Evolutionary conservation across 2,888 invertebrate species (phyloP).

Genomic region (Pasiphila rectangulata): DNA sequence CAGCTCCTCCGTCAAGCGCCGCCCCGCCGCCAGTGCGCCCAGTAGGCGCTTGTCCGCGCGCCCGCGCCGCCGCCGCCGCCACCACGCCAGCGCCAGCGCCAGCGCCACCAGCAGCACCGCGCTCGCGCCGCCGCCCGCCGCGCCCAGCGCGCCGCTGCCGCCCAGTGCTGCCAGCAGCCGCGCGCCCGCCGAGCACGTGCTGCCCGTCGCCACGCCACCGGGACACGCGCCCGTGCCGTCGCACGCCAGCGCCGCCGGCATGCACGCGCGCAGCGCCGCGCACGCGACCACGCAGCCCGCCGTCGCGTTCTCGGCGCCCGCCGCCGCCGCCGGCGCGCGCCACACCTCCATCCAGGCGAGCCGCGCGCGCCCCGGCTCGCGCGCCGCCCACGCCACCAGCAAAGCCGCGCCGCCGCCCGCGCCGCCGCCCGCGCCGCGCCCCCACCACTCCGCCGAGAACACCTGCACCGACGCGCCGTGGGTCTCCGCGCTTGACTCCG

Average conservation of each 20-base stretch:
- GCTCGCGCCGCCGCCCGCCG: slow-evolving; percentile 55
- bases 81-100: slow-evolving; percentile 76
- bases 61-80: slow-evolving; percentile 71
- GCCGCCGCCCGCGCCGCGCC: slow-evolving; percentile 58
- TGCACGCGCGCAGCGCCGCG: slow-evolving; percentile 88
- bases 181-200: slow-evolving; percentile 80
- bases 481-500: slow-evolving; percentile 77
- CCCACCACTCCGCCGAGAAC: slow-evolving; percentile 89
- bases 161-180: slow-evolving; percentile 76
- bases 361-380: slow-evolving; percentile 89
- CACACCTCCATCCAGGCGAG: slow-evolving; percentile 85
- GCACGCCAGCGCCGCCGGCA: slow-evolving; percentile 87
- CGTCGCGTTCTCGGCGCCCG: slow-evolving; percentile 45
- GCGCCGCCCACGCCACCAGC: slow-evolving; percentile 91
- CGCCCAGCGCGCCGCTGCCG: slow-evolving; percentile 84
- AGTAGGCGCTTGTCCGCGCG: slow-evolving; percentile 81
- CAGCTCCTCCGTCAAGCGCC: slow-evolving; percentile 85
- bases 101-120: slow-evolving; percentile 70
- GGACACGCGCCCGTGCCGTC: slow-evolving; percentile 80
- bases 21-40: slow-evolving; percentile 81
- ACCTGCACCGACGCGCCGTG: slow-evolving; percentile 86
- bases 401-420: slow-evolving; percentile 86
- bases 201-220: slow-evolving; percentile 78
- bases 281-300: slow-evolving; percentile 71
- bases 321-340: slow-evolving; percentile 39